These are phyloP conservation scores for Meloidogyne chitwoodi DNA, from an alignment of 1,140 invertebrate species.

Conservation along the genomic window DNA sequence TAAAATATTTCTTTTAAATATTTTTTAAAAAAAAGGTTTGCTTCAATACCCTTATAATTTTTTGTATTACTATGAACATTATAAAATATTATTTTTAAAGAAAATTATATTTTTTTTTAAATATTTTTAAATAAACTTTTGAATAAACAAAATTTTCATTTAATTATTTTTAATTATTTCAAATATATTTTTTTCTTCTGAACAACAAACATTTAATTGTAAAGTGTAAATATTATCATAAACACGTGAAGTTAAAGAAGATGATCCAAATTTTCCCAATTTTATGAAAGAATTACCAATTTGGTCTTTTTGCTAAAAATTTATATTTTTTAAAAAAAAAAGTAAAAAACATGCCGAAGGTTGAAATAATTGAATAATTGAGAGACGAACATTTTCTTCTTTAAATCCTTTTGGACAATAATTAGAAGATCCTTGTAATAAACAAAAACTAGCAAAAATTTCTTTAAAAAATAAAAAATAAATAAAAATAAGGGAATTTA, in stretches of 20 bases:
- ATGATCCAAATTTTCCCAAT: not conserved
- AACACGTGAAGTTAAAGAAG: not conserved
- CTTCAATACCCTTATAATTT: not conserved
- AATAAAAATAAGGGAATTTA: too few species aligned
- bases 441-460: not conserved
- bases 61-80: too few species aligned
- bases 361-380: not conserved
- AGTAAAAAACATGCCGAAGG: not conserved
- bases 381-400: not conserved
- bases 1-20: not conserved
- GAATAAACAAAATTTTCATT: too few species aligned
- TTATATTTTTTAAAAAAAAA: not conserved
- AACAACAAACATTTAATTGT: not conserved
- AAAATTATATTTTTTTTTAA: too few species aligned
- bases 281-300: not conserved
- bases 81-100: too few species aligned
- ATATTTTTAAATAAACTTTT: too few species aligned
- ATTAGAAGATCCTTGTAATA: not conserved
- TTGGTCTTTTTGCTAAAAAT: not conserved
- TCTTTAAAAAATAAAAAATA: not conserved
- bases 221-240: slow-evolving; percentile 1
- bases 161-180: not conserved
- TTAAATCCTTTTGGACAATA: not conserved
- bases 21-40: not conserved
- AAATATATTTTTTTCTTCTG: not conserved